Evolutionary conservation across 2,888 invertebrate species (phyloP), one percentile per base, ranked within the genome.

Genomic region (Diadromus collaris): DNA sequence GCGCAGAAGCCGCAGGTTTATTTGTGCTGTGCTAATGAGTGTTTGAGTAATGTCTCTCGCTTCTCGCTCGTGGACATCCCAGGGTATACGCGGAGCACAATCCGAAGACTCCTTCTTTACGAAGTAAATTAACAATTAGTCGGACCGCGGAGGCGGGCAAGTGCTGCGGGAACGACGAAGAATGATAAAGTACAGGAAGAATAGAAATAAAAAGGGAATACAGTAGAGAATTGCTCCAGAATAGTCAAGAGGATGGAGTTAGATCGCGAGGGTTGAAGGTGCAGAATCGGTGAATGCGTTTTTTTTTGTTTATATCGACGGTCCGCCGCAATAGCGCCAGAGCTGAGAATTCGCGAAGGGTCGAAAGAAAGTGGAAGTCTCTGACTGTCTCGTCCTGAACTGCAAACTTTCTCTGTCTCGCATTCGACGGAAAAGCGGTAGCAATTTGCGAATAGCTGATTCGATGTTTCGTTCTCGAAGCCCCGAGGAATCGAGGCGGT

Each of bases 11-110:
- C 84, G 85, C 84, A 85, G 87, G 56, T 85, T 86, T 87, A 88
- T 88, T 88, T 88, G 86, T 86, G 85, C 83, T 87, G 85, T 84
- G 86, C 88, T 88, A 88, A 88, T 88, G 88, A 88, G 87, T 88
- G 88, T 88, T 88, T 88, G 88, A 88, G 85, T 88, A 88, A 88
- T 88, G 88, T 85, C 87, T 84, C 83, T 84, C 77, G 79, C 78
- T 84, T 75, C 68, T 69, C 54, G 75, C 78, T 78, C 74, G 76
- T 82, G 73, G 74, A 77, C 81, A 70, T 82, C 81, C 74, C 54
- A 80, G 24, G 67, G 61, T 63, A 44, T 34, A 60, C 68, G 56
- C 71, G 65, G 73, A 56, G 60, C 51, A 73, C 78, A 74, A 63
- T 78, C 63, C 71, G 69, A 69, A 46, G 6, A 46, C 80, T 80